Evolutionary conservation across 1,140 invertebrate species (phyloP), one percentile per base, ranked within the genome.

Genomic region (Protaetia brevitarsis): DNA sequence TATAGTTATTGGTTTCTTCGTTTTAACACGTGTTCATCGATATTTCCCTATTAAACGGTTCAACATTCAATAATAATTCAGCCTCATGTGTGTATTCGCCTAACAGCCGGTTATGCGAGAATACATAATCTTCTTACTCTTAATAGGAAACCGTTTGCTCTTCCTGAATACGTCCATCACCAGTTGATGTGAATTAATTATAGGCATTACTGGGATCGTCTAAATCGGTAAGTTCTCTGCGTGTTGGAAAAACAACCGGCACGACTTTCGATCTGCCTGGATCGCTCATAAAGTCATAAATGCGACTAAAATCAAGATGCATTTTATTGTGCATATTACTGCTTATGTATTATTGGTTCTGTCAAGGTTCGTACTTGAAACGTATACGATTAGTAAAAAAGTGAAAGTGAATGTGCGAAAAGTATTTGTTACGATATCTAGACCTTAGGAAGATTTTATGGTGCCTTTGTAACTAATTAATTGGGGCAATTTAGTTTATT

Each of bases 321-420:
- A 51, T 51, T 51, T 16, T 51, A 4, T 6, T 19, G 41, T 26
- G 8, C 6, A 5, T 51, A 10, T 51, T 51, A 51, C 41, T 23
- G 41, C 26, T 51, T 51, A 51, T 19, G n/a, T 34, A 34, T 34
- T 23, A 51, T 23, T 51, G n/a, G n/a, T 51, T 51, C 41, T 23
- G 41, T 19, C 41, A 51, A 51, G 26, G 41, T 10, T 23, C 41
- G 41, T 51, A 51, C 16, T 51, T 51, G 41, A 51, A 51, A 23
- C 41, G 41, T 23, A 7, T 23, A 51, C 19, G 26, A 19, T 10
- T 10, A 23, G 41, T 10, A 51, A 51, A 51, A 51, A 51, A 51
- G 41, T 51, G 41, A 51, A 51, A 51, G 41, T 51, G 41, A 51
- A 51, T 16, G 41, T 51, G 41, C 26, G n/a, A n/a, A n/a, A 51